Base-by-base conservation (phyloP, 1,140 invertebrate species). In the Melipona quadrifasciata region DNA sequence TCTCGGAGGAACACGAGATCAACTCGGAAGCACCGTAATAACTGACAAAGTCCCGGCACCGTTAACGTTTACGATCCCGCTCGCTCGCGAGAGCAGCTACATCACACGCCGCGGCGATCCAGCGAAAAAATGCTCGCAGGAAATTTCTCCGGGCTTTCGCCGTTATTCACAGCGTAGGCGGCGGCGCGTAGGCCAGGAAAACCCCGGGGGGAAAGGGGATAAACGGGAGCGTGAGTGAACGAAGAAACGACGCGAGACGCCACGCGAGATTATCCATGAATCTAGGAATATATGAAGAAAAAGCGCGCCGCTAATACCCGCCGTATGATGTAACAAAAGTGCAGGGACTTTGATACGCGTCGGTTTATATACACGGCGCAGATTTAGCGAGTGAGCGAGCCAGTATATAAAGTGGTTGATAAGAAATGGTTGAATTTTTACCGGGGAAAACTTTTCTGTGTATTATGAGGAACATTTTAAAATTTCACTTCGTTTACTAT, bases 11-110 rank as follows among this genome's bases (percentile, higher is more conserved):
- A 79, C 82, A 58, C 67, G 76, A 71, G 76, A 84, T 84, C 82
- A 84, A 71, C 75, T 61, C 75, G 82, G 65, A 53, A 71, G 75
- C 65, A 58, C 55, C 77, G 82, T 84, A 84, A 84, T 84, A 84
- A 84, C 82, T 78, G 82, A 84, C 82, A 84, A 79, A 84, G 82
- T 84, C 82, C 82, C 75, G 82, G 57, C 67, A 79, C 82, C 82
- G 57, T 84, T 84, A 84, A 79, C 82, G 67, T 84, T 84, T 84
- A 84, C 82, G 82, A 84, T 77, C 72, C 61, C 74, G 21, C 75
- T 34, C 53, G 39, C 39, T 47, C 76, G 81, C 61, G 74, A 70
- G 39, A 47, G 39, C 39, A 47, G 53, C 82, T 84, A 72, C 67
- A 84, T 84, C 82, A 72, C 67, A 64, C 76, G 67, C 27, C 21